Evolutionary conservation across 2,113 vertebrate genomes (phyloP).

Genomic region (Chloropsis cyanopogon): DNA sequence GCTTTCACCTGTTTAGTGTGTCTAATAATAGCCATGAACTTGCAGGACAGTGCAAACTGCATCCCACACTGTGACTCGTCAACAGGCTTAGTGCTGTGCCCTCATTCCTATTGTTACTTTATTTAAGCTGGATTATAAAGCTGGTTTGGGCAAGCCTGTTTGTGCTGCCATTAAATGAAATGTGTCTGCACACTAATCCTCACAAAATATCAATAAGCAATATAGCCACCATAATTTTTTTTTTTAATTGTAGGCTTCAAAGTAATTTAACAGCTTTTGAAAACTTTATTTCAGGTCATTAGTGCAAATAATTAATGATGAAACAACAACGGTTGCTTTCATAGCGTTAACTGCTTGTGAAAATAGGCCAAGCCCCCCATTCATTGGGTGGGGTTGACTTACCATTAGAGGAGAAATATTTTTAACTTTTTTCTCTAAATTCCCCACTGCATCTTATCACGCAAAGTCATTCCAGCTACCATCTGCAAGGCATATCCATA

Average conservation of each 20-base stretch:
- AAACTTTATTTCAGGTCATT: conserved; percentile 43
- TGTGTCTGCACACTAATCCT: neutral
- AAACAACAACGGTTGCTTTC: conserved; percentile 69
- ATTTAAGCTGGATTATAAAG: conserved; percentile 42
- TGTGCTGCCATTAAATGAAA: conserved; percentile 24
- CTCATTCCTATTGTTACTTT: conserved; percentile 39
- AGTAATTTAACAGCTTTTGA: conserved; percentile 5
- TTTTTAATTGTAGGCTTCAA: neutral
- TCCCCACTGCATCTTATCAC: neutral
- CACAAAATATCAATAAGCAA: conserved; percentile 14
- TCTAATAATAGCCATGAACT: conserved; percentile 41
- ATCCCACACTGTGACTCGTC: neutral
- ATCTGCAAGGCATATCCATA: neutral
- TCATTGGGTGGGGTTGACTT: neutral
- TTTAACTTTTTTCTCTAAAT: neutral
- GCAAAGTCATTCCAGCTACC: neutral
- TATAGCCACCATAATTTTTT: neutral
- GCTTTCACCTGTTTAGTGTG: neutral
- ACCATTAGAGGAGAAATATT: neutral
- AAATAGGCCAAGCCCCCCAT: neutral
- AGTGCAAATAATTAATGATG: conserved; percentile 2
- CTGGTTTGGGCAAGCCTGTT: conserved; percentile 37
- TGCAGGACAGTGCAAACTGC: neutral
- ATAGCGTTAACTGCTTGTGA: neutral
- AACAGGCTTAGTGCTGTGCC: neutral